Evolutionary conservation across 1,140 invertebrate species (phyloP).

Genomic region (Streblospio benedicti): DNA sequence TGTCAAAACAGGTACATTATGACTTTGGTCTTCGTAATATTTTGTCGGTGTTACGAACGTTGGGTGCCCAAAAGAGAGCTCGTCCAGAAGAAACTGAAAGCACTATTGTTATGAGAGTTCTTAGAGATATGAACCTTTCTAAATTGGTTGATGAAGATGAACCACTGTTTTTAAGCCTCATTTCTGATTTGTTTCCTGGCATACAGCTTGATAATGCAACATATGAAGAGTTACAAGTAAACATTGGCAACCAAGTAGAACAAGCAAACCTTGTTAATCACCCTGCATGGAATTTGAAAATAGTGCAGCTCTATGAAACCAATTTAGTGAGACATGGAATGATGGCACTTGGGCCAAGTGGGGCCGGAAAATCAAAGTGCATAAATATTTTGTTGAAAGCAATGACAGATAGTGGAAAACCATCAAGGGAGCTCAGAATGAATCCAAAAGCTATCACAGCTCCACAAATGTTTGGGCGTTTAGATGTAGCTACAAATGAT

Average conservation of each 20-base stretch:
- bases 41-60: constrained; percentile 78
- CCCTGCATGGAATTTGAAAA: constrained; percentile 85
- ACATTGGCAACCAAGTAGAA: constrained; percentile 35
- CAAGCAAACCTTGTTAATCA: constrained; percentile 69
- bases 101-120: constrained; percentile 90
- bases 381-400: constrained; percentile 91
- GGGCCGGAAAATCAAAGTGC: constrained; percentile 87
- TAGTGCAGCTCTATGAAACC: constrained; percentile 87
- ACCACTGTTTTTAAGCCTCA: constrained; percentile 86
- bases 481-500: constrained; percentile 93
- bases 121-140: constrained; percentile 96
- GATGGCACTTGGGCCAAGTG: constrained; percentile 88
- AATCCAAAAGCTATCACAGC: constrained; percentile 96
- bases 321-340: constrained; percentile 91
- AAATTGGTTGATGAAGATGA: constrained; percentile 94
- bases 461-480: constrained; percentile 90
- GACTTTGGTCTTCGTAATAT: constrained; percentile 95
- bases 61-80: constrained; percentile 81
- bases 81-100: constrained; percentile 86
- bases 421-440: constrained; percentile 92
- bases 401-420: constrained; percentile 70
- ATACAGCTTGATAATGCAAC: constrained; percentile 81
- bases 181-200: constrained; percentile 91
- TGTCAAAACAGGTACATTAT: constrained; percentile 95
- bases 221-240: constrained; percentile 60